Evolutionary conservation across 64 coral and sea anemone genomes (phyloP).

Genomic region (Anthopleura sola): DNA sequence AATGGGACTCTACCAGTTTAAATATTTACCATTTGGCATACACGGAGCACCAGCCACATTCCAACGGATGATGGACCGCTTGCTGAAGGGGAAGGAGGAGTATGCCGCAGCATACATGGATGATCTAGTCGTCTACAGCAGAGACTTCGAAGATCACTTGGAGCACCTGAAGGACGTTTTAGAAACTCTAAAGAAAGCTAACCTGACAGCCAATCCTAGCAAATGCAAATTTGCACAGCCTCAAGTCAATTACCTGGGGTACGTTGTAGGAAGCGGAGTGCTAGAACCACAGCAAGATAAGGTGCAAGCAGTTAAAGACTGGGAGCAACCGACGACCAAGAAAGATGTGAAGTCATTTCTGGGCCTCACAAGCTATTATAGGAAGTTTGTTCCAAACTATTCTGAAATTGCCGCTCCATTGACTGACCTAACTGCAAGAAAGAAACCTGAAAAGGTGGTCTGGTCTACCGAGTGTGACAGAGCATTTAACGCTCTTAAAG

Average conservation of each 20-base stretch:
- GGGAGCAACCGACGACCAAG: neutral
- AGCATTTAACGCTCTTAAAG: slow-evolving; percentile 7
- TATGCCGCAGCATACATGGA: slow-evolving; percentile 27
- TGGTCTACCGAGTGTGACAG: slow-evolving; percentile 9
- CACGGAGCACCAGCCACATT: slow-evolving; percentile 50
- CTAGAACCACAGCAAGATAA: slow-evolving; percentile 4
- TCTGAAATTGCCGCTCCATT: neutral
- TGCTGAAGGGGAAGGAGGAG: slow-evolving; percentile 8
- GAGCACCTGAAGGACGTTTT: neutral
- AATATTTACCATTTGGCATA: slow-evolving; percentile 36
- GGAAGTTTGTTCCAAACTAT: slow-evolving; percentile 1
- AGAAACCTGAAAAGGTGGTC: neutral
- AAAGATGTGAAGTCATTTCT: slow-evolving; percentile 18
- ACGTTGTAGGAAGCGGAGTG: slow-evolving; percentile 36
- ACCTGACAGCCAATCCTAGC: slow-evolving; percentile 11
- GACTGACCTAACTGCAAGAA: slow-evolving; percentile 19
- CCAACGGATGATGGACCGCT: slow-evolving; percentile 17
- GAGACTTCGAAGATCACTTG: neutral
- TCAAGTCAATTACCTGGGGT: too few relatives aligned
- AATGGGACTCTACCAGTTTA: slow-evolving; percentile 36
- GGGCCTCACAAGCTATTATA: slow-evolving; percentile 39
- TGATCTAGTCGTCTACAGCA: slow-evolving; percentile 28
- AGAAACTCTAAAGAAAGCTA: slow-evolving; percentile 15
- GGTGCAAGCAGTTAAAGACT: neutral
- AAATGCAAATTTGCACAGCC: slow-evolving; percentile 12